Conservation (phyloP, 2,113 vertebrate genomes). For the Raja brachyura region DNA sequence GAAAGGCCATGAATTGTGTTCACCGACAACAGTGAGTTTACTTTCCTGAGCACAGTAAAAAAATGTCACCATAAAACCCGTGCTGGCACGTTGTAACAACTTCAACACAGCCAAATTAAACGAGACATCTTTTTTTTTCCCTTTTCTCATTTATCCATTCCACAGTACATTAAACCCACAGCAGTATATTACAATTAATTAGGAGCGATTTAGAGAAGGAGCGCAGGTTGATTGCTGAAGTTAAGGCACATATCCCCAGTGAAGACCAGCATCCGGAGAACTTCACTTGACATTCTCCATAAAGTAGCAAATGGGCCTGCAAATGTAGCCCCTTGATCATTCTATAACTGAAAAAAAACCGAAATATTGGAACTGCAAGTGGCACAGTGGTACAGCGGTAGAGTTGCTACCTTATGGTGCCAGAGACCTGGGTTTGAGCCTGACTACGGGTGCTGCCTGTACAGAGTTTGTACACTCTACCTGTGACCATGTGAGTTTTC, state of each 20-base stretch:
- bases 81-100: not conserved
- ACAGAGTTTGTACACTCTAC: too few species aligned
- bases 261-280: not conserved
- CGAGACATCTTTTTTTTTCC: not conserved
- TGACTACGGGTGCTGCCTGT: too few species aligned
- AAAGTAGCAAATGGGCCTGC: not conserved
- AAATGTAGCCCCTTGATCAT: not conserved
- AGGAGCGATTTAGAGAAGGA: not conserved
- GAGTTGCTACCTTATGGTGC: too few species aligned
- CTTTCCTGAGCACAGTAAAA: not conserved
- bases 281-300: not conserved
- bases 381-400: too few species aligned
- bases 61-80: not conserved
- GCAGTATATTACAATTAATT: constrained; percentile 5
- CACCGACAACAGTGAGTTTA: constrained; percentile 1
- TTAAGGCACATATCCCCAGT: not conserved
- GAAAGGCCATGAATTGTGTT: not conserved
- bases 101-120: constrained; percentile 32
- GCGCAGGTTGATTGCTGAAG: not conserved
- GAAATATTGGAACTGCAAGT: not conserved
- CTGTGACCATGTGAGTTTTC: too few species aligned
- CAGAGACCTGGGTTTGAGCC: too few species aligned
- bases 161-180: not conserved
- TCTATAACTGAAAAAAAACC: not conserved
- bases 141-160: constrained; percentile 1